Base-by-base conservation (phyloP, 2,888 invertebrate species). In the Onthophagus sagittarius region DNA sequence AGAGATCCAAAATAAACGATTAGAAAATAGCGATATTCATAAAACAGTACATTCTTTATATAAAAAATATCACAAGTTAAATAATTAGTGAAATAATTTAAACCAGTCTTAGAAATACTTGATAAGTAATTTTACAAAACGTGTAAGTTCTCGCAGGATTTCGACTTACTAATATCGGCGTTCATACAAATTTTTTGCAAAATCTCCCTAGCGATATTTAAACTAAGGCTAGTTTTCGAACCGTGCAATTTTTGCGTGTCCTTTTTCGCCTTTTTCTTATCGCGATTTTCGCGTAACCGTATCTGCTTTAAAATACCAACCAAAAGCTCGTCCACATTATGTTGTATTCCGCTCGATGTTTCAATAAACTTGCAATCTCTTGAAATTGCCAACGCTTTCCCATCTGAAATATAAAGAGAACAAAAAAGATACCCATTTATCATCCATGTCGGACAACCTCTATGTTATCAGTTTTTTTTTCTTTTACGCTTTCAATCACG, bases 281-380 rank as follows among this genome's bases (percentile, higher is more conserved):
- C 93, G 23, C 93, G 87, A 72, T 87, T 90, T 82, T 94, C 94
- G 76, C 94, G 90, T 71, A 94, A 87, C 1, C 94, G 89, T 81
- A 95, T 94, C 87, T 97, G 97, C 83, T 96, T 96, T 67, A 98
- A 89, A 78, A 96, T 92, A 1, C 98, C 98, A 0, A 97, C 97
- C 63, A 98, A 89, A 15, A 98, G 90, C 83, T 98, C 98, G 85
- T 98, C 98, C 15, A 98, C 96, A 83, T 97, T 97, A 87, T 98
- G 97, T 84, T 98, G 96, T 80, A 98, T 94, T 0, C 97, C 97
- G 73, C 96, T 95, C 0, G 97, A 98, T 0, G 97, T 96, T 86
- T 98, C 98, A 78, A 97, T 97, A 86, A 96, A 97, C 86, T 97
- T 97, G 86, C 94, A 94, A 85, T 96, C 95, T 83, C 94, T 90